Conservation (phyloP, 2,797 vertebrate genomes). For the Hemibagrus guttatus region DNA sequence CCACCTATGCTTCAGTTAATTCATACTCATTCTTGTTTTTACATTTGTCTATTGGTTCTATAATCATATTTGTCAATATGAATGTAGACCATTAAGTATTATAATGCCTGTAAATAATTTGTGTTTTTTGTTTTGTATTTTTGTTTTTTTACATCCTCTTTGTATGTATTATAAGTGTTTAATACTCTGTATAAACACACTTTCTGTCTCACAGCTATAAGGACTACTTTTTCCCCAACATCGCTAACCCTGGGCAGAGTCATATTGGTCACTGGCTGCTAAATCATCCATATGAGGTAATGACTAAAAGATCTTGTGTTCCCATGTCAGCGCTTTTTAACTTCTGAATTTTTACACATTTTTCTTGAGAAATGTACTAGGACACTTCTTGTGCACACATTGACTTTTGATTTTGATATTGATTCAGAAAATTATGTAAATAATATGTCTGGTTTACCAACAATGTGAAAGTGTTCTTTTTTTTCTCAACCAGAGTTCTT, state of each 20-base stretch:
- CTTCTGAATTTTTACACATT: not conserved
- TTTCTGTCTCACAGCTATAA: slow-evolving; percentile 58
- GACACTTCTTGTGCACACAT: not conserved
- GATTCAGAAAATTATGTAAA: not conserved
- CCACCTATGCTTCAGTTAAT: not conserved
- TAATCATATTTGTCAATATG: not conserved
- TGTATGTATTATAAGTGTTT: not conserved
- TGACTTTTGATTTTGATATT: not conserved
- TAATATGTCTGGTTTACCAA: not conserved
- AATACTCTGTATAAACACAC: not conserved
- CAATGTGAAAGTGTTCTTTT: not conserved
- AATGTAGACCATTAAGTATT: not conserved
- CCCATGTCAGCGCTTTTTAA: not conserved
- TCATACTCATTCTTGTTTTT: not conserved
- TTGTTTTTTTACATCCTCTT: not conserved
- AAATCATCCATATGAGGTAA: slow-evolving; percentile 59
- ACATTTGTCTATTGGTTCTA: not conserved
- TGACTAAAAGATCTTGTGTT: not conserved
- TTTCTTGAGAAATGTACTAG: not conserved
- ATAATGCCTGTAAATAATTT: not conserved
- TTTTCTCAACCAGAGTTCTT: not conserved
- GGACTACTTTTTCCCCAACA: slow-evolving; percentile 54
- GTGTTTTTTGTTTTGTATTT: not conserved
- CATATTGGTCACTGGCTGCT: slow-evolving; percentile 65
- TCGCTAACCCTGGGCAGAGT: slow-evolving; percentile 61